These are phyloP conservation scores for Aythya baeri DNA, from an alignment of 2,113 vertebrate genomes.

Conservation along the genomic window DNA sequence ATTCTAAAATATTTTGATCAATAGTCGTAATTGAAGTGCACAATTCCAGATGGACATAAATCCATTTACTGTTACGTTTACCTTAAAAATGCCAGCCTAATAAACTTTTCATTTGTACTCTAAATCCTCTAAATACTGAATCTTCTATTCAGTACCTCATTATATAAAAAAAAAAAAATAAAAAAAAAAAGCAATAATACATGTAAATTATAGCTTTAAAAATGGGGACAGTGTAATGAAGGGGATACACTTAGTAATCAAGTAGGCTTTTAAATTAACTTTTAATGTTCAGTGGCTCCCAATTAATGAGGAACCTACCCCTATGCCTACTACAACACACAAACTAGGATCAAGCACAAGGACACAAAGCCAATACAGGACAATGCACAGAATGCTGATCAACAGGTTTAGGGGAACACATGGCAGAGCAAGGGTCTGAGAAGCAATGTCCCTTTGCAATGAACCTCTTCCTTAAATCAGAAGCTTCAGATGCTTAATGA, in stretches of 20 bases:
- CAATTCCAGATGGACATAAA: neutral
- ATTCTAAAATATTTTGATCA: neutral
- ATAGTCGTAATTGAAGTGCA: neutral
- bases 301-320: neutral
- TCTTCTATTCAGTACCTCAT: neutral
- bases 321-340: neutral
- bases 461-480: neutral
- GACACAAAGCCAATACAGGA: neutral
- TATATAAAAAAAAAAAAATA: neutral
- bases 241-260: neutral
- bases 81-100: neutral
- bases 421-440: neutral
- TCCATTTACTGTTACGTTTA: neutral
- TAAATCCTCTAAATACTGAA: neutral
- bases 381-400: neutral
- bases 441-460: rapidly evolving
- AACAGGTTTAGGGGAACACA: neutral
- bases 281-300: neutral
- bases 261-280: conserved; percentile 35
- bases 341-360: neutral
- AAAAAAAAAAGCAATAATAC: neutral
- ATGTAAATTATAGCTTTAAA: conserved; percentile 47
- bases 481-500: neutral
- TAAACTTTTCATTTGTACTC: neutral
- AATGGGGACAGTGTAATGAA: conserved; percentile 37